These are phyloP conservation scores for Turnix velox DNA, from an alignment of 2,113 vertebrate species.

Conservation along the genomic window DNA sequence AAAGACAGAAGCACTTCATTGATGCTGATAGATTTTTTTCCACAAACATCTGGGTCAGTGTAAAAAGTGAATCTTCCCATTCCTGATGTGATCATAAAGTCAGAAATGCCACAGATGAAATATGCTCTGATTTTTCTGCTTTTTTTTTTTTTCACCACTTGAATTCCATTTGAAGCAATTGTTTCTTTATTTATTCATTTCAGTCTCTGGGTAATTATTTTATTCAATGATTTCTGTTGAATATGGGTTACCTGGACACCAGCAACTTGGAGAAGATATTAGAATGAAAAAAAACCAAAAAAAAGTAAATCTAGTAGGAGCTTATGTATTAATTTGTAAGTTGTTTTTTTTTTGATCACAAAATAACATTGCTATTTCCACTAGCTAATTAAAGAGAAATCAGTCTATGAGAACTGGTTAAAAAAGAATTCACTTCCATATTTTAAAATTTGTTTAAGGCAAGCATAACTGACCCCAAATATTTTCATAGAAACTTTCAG, in stretches of 20 bases:
- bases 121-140: not conserved
- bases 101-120: not conserved
- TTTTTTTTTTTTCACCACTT: too few relatives aligned
- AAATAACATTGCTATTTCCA: not conserved
- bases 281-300: not conserved
- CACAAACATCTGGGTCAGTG: not conserved
- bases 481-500: not conserved
- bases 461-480: not conserved
- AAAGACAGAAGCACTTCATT: not conserved
- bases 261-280: too few relatives aligned
- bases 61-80: not conserved
- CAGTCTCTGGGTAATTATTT: not conserved
- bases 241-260: not conserved
- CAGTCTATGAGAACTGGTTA: not conserved
- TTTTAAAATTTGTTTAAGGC: not conserved
- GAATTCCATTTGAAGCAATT: not conserved
- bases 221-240: not conserved
- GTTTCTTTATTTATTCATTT: not conserved
- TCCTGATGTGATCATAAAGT: not conserved
- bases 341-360: not conserved
- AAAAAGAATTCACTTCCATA: not conserved
- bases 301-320: not conserved
- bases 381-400: not conserved
- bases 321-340: not conserved
- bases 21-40: not conserved